Percentiles rank a stretch among this genome's conserved stretches.
Conservation (phyloP, 53 echinoderm and acorn worm species). For the Paelopatides confundens region DNA sequence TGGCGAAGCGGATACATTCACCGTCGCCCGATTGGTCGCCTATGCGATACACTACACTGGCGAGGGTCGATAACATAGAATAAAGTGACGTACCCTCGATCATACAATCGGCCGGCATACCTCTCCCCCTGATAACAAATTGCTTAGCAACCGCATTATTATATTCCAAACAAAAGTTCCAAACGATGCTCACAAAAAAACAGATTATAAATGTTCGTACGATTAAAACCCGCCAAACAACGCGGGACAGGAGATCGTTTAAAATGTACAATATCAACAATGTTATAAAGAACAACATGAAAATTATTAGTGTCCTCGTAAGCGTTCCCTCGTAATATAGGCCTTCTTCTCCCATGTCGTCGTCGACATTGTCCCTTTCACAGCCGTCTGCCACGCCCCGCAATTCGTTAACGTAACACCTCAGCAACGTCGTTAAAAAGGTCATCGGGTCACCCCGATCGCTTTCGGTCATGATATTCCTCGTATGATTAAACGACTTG, state of each 20-base stretch:
- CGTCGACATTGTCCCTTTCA: too few species aligned
- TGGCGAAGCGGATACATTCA: neutral
- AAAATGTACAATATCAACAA: neutral
- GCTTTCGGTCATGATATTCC: too few species aligned
- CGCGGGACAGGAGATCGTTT: too few species aligned
- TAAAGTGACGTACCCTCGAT: neutral
- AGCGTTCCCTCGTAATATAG: too few species aligned
- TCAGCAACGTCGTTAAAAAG: too few species aligned
- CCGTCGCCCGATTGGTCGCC: neutral
- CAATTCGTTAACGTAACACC: too few species aligned
- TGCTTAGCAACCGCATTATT: neutral
- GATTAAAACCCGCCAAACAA: neutral
- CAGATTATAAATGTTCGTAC: neutral
- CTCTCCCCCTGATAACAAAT: neutral
- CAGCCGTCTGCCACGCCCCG: too few species aligned
- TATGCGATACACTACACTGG: neutral
- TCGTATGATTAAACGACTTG: too few species aligned
- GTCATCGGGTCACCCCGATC: too few species aligned
- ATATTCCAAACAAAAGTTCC: conserved; percentile 12
- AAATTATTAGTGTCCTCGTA: neutral
- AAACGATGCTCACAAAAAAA: neutral
- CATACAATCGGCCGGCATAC: neutral
- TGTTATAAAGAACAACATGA: neutral
- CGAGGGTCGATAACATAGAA: neutral
- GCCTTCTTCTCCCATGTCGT: too few species aligned